Conservation (phyloP, 2,888 invertebrate species). For the Chrysina gloriosa region DNA sequence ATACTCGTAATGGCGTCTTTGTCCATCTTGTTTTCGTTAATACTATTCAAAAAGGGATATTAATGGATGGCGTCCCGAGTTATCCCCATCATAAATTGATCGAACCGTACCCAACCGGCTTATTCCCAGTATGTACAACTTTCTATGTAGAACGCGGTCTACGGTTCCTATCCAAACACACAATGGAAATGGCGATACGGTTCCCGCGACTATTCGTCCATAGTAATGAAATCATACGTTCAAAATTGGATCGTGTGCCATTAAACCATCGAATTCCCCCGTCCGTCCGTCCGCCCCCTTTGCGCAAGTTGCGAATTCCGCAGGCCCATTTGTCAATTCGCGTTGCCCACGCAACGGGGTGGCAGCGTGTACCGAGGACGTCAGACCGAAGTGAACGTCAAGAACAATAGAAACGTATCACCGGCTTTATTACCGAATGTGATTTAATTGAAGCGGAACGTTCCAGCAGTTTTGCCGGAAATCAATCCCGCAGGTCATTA, state of each 20-base stretch:
- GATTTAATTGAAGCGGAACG: slow-evolving; percentile 19
- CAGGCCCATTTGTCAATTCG: slow-evolving; percentile 7
- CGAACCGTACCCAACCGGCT: too few relatives aligned
- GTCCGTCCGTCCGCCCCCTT: too few relatives aligned
- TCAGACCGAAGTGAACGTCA: not conserved
- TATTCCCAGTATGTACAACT: too few relatives aligned
- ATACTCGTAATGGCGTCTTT: too few relatives aligned
- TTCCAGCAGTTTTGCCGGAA: slow-evolving; percentile 21
- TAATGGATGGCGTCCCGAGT: too few relatives aligned
- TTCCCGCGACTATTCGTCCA: too few relatives aligned
- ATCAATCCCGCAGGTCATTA: slow-evolving; percentile 29
- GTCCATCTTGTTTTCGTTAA: too few relatives aligned
- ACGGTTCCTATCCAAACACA: too few relatives aligned
- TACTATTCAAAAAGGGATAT: too few relatives aligned
- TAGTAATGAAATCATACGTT: slow-evolving; percentile 6
- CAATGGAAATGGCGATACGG: too few relatives aligned
- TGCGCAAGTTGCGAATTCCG: not conserved
- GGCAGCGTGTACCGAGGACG: not conserved
- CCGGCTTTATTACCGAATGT: not conserved
- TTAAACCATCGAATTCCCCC: not conserved
- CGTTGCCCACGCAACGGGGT: not conserved
- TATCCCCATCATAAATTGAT: too few relatives aligned
- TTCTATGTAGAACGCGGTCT: too few relatives aligned
- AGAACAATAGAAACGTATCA: slow-evolving; percentile 16
- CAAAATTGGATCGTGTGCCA: slow-evolving; percentile 15